phyloP scores from a whole-genome alignment of 2,888 invertebrate species.

The Xestia c-nigrum region DNA sequence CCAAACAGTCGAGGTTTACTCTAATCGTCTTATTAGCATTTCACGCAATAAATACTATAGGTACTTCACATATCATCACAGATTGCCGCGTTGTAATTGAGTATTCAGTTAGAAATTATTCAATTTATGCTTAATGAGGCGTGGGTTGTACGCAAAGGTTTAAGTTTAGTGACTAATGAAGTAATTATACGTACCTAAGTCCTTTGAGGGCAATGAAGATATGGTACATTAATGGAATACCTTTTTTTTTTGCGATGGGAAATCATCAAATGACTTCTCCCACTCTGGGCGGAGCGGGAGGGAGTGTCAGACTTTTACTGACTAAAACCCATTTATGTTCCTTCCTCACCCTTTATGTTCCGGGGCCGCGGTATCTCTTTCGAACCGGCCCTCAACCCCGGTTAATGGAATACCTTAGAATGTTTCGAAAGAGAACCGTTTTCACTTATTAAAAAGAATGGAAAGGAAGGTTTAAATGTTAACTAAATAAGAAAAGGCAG shows the following conservation, averaged over 20 bases:
- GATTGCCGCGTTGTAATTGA: constrained; percentile 4
- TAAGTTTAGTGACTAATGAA: background rate
- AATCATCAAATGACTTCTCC: no score
- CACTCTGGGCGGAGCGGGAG: no score
- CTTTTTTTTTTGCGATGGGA: no score
- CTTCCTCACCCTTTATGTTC: no score
- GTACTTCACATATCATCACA: background rate
- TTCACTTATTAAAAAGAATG: background rate
- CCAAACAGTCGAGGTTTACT: background rate
- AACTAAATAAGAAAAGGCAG: background rate
- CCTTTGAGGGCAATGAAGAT: background rate
- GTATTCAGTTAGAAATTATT: constrained; percentile 23
- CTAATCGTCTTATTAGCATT: background rate
- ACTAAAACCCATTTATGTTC: no score
- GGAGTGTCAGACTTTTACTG: no score
- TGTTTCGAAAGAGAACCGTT: background rate
- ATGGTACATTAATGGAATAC: background rate
- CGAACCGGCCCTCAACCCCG: no score
- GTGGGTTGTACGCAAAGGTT: constrained; percentile 1
- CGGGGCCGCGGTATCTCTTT: no score
- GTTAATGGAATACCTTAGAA: background rate
- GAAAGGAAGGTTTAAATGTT: background rate
- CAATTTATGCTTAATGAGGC: constrained; percentile 17
- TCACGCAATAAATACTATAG: background rate
- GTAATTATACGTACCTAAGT: background rate